These are phyloP conservation scores for Hemibagrus wyckioides DNA, from an alignment of 2,113 vertebrate species.

Conservation along the genomic window DNA sequence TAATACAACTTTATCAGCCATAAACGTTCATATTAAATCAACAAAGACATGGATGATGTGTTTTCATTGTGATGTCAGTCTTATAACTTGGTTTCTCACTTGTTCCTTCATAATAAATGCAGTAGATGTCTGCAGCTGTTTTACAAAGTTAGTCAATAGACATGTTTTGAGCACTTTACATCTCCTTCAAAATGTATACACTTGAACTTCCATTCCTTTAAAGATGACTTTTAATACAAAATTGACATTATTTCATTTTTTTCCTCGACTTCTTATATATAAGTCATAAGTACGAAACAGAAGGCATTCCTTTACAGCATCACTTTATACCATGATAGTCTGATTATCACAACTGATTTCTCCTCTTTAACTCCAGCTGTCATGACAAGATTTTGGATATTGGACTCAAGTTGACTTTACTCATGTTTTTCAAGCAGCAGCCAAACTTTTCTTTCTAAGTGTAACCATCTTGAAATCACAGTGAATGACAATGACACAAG, in stretches of 20 bases:
- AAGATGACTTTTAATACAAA: neutral
- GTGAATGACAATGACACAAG: neutral
- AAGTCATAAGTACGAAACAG: neutral
- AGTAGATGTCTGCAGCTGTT: too few relatives aligned
- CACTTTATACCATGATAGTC: too few relatives aligned
- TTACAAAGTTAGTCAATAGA: too few relatives aligned
- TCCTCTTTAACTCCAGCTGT: too few relatives aligned
- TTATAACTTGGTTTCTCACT: neutral
- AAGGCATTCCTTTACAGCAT: neutral
- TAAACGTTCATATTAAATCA: neutral
- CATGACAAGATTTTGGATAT: too few relatives aligned
- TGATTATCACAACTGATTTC: too few relatives aligned
- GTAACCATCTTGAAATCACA: too few relatives aligned
- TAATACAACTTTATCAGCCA: neutral
- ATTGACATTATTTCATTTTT: neutral
- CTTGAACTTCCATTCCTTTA: neutral
- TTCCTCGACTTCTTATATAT: neutral
- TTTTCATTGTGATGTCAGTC: neutral
- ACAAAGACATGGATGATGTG: neutral
- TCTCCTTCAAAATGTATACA: neutral
- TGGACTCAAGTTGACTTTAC: too few relatives aligned
- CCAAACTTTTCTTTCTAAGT: too few relatives aligned
- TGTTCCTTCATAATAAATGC: neutral
- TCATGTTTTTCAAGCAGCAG: too few relatives aligned
- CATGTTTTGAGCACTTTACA: neutral